Percentiles rank a stretch among this genome's conserved stretches.
phyloP scores from a whole-genome alignment of 1,140 invertebrate genomes.

The Araneus ventricosus region DNA sequence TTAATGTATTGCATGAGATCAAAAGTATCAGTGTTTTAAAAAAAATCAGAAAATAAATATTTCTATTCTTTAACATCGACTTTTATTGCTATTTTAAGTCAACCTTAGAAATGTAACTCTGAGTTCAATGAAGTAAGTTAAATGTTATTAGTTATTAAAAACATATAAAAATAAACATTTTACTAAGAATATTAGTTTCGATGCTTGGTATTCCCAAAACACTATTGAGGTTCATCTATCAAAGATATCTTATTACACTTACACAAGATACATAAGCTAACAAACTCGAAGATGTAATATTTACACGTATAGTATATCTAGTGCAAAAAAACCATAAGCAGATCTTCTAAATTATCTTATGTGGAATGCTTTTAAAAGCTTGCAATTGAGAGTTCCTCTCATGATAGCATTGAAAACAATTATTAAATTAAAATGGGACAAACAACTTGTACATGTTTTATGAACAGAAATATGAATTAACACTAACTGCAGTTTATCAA shows the following conservation, averaged over 20 bases:
- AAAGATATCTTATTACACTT: background rate
- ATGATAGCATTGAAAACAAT: background rate
- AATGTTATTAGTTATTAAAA: background rate
- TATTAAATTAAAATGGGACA: background rate
- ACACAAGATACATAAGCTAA: background rate
- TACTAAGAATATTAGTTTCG: constrained; percentile 22
- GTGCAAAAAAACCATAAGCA: background rate
- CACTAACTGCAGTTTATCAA: too few relatives aligned
- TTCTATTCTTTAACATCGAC: background rate
- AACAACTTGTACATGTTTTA: background rate
- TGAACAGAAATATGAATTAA: background rate
- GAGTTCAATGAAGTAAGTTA: background rate
- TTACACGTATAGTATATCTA: background rate
- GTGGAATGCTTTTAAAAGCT: background rate
- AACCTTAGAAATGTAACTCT: constrained; percentile 2
- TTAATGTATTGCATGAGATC: background rate
- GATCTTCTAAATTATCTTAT: background rate
- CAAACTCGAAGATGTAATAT: background rate
- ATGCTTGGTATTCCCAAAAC: background rate
- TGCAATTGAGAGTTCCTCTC: background rate
- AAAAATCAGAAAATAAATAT: background rate
- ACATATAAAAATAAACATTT: constrained; percentile 50
- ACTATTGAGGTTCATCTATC: background rate
- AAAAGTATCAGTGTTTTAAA: background rate
- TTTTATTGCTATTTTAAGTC: constrained; percentile 32